These are phyloP conservation scores for Notiomystis cincta DNA, from an alignment of 2,113 vertebrate genomes.

Conservation along the genomic window DNA sequence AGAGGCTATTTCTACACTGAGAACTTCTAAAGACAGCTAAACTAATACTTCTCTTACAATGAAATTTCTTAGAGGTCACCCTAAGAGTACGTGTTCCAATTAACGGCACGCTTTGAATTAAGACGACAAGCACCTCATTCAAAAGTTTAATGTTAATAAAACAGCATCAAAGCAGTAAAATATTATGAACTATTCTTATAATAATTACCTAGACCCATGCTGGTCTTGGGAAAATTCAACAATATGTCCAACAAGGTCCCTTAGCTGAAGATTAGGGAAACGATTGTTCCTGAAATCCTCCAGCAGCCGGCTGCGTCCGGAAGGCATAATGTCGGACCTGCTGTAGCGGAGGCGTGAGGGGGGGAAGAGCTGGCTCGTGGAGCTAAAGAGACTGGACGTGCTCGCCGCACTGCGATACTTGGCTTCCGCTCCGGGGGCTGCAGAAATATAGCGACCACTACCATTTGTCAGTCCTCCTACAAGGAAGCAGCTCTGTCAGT, in stretches of 20 bases:
- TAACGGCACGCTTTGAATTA: neutral
- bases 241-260: conserved; percentile 94
- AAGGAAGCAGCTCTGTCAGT: conserved; percentile 75
- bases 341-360: conserved; percentile 92
- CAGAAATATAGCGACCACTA: conserved; percentile 95
- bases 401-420: conserved; percentile 88
- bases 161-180: neutral
- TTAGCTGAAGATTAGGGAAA: conserved; percentile 93
- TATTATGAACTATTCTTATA: neutral
- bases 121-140: neutral
- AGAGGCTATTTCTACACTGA: neutral
- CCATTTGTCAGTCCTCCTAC: conserved; percentile 95
- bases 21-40: neutral
- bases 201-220: conserved; percentile 89
- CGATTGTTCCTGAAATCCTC: conserved; percentile 98
- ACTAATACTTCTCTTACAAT: neutral
- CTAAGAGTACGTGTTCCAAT: neutral
- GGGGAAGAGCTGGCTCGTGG: conserved; percentile 95
- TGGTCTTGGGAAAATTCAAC: conserved; percentile 98
- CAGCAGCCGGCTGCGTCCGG: conserved; percentile 88
- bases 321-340: conserved; percentile 94
- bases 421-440: conserved; percentile 94
- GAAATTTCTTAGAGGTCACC: neutral
- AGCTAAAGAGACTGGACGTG: conserved; percentile 92
- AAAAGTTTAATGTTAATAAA: neutral